Evolutionary conservation across 2,888 invertebrate species (phyloP).

Genomic region (Phragmatobia fuliginosa): DNA sequence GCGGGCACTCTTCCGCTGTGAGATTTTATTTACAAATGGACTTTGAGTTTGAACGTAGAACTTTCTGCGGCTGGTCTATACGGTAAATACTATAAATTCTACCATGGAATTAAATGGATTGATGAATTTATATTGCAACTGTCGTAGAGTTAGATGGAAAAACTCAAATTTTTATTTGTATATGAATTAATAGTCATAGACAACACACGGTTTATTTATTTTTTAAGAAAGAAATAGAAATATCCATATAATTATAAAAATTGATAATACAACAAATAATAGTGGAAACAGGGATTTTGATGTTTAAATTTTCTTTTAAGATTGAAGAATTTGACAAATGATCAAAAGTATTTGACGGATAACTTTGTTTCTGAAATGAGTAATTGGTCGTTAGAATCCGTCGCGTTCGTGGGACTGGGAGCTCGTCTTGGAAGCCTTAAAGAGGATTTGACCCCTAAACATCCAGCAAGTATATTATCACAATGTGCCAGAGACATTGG

Average conservation of each 20-base stretch:
- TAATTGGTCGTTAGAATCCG: conserved; percentile 88
- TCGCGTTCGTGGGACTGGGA: conserved; percentile 72
- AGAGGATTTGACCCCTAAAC: conserved; percentile 63
- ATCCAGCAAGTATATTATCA: conserved; percentile 68
- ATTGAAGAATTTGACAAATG: conserved; percentile 62
- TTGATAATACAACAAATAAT: neutral
- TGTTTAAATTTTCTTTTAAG: conserved; percentile 53
- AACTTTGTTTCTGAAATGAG: conserved; percentile 86
- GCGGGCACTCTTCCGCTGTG: too few relatives aligned
- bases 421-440: conserved; percentile 65
- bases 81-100: too few relatives aligned
- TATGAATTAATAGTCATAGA: too few relatives aligned
- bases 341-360: conserved; percentile 59
- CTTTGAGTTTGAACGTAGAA: too few relatives aligned
- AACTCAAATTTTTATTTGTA: too few relatives aligned
- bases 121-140: neutral
- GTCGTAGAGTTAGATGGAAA: too few relatives aligned
- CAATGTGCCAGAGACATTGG: conserved; percentile 66
- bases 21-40: too few relatives aligned
- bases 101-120: neutral
- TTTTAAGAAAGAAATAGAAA: neutral
- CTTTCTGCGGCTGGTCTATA: too few relatives aligned
- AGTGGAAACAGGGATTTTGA: neutral
- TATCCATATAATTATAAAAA: too few relatives aligned
- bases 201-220: neutral